phyloP scores from a whole-genome alignment of 2,113 vertebrate species.

The Alces alces region DNA sequence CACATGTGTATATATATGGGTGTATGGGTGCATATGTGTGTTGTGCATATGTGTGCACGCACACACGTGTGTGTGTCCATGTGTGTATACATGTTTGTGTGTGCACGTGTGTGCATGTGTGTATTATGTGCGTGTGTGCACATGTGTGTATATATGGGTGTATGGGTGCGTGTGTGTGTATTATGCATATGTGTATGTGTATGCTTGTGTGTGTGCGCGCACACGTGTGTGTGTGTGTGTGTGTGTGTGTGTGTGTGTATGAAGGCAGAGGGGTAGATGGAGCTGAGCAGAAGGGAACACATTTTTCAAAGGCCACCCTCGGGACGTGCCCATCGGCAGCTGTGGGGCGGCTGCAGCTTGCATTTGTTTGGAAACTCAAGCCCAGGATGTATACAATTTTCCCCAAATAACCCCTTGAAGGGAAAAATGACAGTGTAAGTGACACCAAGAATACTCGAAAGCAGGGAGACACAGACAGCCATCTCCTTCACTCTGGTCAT shows the following conservation, averaged over 20 bases:
- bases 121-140: no score
- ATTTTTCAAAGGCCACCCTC: neutral
- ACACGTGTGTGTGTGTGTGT: neutral
- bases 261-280: neutral
- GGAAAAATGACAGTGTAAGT: neutral
- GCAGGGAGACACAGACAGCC: neutral
- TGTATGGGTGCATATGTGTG: no score
- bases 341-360: neutral
- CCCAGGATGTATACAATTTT: neutral
- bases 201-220: neutral
- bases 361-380: slow-evolving; percentile 16
- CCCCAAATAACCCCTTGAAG: neutral
- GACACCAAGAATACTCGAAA: neutral
- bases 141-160: neutral
- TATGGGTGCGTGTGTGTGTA: fast-evolving
- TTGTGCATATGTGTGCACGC: fast-evolving
- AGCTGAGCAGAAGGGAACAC: neutral
- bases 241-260: no score
- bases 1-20: fast-evolving
- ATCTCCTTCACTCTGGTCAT: neutral
- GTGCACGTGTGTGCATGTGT: neutral
- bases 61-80: fast-evolving
- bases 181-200: neutral
- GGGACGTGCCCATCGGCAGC: neutral
- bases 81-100: no score